Base-by-base conservation (phyloP, 2,888 invertebrate species). In the Euproctis similis region DNA sequence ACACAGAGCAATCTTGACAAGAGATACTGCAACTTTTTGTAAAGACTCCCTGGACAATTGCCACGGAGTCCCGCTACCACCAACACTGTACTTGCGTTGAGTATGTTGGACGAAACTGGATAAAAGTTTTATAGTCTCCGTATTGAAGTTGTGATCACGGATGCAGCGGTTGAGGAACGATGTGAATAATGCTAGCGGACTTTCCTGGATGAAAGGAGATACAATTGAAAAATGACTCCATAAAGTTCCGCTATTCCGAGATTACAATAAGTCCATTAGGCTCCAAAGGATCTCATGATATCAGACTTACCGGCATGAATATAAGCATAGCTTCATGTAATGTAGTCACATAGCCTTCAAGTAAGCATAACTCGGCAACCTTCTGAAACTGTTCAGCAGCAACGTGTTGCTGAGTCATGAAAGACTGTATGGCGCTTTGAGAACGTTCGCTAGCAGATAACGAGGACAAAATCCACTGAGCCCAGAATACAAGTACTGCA, bases 231-330 rank as follows among this genome's bases (percentile, higher is more conserved):
- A 19, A n/a, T n/a, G n/a, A n/a, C n/a, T n/a, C n/a, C n/a, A n/a
- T n/a, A n/a, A n/a, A n/a, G n/a, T n/a, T n/a, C n/a, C n/a, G n/a
- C n/a, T n/a, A n/a, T n/a, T n/a, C n/a, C n/a, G n/a, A n/a, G n/a
- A n/a, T n/a, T n/a, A n/a, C n/a, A n/a, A n/a, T n/a, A n/a, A n/a
- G n/a, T n/a, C n/a, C n/a, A n/a, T n/a, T n/a, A n/a, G n/a, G n/a
- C n/a, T n/a, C n/a, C n/a, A n/a, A n/a, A n/a, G n/a, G n/a, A n/a
- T n/a, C n/a, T n/a, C n/a, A n/a, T n/a, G n/a, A n/a, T n/a, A n/a
- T n/a, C n/a, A n/a, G n/a, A n/a, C n/a, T 73, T 69, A 90, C 90
- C 45, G 90, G 88, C 67, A 91, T 87, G 64, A 93, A 93, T 46
- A 93, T 88, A 24, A 86, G 69, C 54, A 91, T 87, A 36, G 92